A percentile compares a stretch with the other conserved stretches of the same genome.
Conservation (phyloP, 1,140 invertebrate species). For the Luehdorfia chinensis region DNA sequence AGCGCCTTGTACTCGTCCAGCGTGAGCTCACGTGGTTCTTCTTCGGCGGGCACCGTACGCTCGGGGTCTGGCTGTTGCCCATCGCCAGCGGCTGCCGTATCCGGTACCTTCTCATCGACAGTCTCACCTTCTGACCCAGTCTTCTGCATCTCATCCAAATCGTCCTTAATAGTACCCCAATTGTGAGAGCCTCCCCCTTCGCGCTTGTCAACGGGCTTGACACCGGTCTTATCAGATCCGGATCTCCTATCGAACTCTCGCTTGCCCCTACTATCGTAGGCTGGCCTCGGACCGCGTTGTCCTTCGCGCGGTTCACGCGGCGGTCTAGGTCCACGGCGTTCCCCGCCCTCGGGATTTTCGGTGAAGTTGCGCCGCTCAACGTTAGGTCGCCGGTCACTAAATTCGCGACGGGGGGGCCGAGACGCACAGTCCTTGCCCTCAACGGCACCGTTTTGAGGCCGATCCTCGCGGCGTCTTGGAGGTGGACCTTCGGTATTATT, state of each 20-base stretch:
- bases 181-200: conserved; percentile 96
- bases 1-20: conserved; percentile 94
- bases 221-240: conserved; percentile 95
- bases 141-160: conserved; percentile 85
- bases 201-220: conserved; percentile 95
- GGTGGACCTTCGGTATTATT: conserved; percentile 56
- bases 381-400: conserved; percentile 78
- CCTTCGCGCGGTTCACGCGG: conserved; percentile 70
- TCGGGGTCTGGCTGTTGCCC: conserved; percentile 61
- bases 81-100: conserved; percentile 75
- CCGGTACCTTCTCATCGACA: conserved; percentile 73
- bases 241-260: conserved; percentile 96
- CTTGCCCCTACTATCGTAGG: conserved; percentile 86
- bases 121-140: conserved; percentile 71
- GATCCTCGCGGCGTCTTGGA: conserved; percentile 63
- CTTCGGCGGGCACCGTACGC: conserved; percentile 79
- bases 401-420: conserved; percentile 61
- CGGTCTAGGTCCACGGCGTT: conserved; percentile 69
- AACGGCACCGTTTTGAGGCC: conserved; percentile 62
- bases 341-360: conserved; percentile 71
- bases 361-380: conserved; percentile 66
- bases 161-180: conserved; percentile 96
- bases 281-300: conserved; percentile 67
- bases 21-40: conserved; percentile 89
- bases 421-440: conserved; percentile 63